A percentile compares a stretch with the other conserved stretches of the same genome.
Conservation (phyloP, 1,140 invertebrate genomes). For the Gryllus bimaculatus region DNA sequence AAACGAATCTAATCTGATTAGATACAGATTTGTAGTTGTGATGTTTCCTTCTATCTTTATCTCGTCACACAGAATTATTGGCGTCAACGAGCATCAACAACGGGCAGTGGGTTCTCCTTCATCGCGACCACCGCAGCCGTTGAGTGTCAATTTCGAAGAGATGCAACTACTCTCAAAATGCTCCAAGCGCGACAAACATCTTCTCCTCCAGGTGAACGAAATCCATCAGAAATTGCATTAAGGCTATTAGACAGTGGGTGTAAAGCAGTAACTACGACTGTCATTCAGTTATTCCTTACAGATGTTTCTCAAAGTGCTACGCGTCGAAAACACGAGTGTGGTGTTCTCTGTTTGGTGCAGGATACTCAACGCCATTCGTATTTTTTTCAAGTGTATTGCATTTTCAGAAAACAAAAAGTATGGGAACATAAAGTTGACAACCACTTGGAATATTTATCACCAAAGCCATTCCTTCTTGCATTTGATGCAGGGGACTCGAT, state of each 20-base stretch:
- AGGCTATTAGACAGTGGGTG: conserved; percentile 70
- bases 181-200: neutral
- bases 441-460: conserved; percentile 77
- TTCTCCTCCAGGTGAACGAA: conserved; percentile 50
- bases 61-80: too few relatives aligned
- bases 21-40: too few relatives aligned
- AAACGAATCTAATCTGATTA: too few relatives aligned
- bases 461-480: conserved; percentile 73
- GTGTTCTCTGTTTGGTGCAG: conserved; percentile 86
- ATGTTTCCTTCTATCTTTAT: too few relatives aligned
- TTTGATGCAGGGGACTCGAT: conserved; percentile 86
- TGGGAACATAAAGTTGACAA: conserved; percentile 95
- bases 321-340: conserved; percentile 79
- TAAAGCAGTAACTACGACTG: conserved; percentile 75
- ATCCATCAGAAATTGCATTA: conserved; percentile 80
- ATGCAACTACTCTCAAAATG: too few relatives aligned
- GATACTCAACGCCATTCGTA: conserved; percentile 82
- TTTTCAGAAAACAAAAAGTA: conserved; percentile 60
- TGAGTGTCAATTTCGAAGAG: too few relatives aligned
- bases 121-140: too few relatives aligned
- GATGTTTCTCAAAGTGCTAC: conserved; percentile 65
- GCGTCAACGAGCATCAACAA: too few relatives aligned
- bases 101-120: too few relatives aligned
- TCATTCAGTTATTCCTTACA: conserved; percentile 81
- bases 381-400: conserved; percentile 80